phyloP scores from a whole-genome alignment of 2,888 invertebrate species.

The Bombylius discolor region DNA sequence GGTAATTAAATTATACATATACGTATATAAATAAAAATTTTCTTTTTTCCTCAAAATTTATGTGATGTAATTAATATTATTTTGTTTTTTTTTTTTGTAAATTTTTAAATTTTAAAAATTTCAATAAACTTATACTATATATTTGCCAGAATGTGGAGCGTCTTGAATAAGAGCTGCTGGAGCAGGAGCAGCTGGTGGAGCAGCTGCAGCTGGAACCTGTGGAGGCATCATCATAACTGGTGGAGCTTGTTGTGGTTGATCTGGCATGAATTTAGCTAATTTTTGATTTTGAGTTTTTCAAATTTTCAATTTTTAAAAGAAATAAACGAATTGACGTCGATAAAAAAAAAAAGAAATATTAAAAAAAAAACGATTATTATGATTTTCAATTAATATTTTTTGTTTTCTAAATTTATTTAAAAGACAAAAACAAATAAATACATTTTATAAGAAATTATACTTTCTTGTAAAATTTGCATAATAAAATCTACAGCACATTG shows the following conservation, averaged over 20 bases:
- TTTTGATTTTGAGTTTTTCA: not conserved
- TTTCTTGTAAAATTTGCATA: not conserved
- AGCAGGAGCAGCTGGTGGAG: constrained; percentile 40
- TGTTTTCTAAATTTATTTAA: too few species aligned
- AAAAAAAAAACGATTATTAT: not conserved
- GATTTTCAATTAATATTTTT: not conserved
- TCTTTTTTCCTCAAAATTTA: too few species aligned
- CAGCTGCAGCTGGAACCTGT: constrained; percentile 38
- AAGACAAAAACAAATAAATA: too few species aligned
- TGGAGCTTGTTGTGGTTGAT: constrained; percentile 7
- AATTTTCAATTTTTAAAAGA: not conserved
- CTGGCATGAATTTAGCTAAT: constrained; percentile 16
- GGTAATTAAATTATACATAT: too few species aligned
- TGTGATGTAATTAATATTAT: too few species aligned
- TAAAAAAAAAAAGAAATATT: not conserved
- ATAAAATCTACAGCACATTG: constrained; percentile 12
- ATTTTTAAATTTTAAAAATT: too few species aligned
- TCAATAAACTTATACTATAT: not conserved
- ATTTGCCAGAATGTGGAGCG: constrained; percentile 23
- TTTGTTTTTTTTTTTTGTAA: too few species aligned
- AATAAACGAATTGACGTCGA: not conserved
- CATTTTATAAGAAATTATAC: not conserved
- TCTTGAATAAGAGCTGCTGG: constrained; percentile 43
- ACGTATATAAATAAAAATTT: too few species aligned
- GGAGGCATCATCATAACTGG: constrained; percentile 23